Evolutionary conservation across 30 jellyfish, hydroid and myxozoan species (phyloP), one percentile per base, ranked within the genome.

Genomic region (Chrysaora quinquecirrha): DNA sequence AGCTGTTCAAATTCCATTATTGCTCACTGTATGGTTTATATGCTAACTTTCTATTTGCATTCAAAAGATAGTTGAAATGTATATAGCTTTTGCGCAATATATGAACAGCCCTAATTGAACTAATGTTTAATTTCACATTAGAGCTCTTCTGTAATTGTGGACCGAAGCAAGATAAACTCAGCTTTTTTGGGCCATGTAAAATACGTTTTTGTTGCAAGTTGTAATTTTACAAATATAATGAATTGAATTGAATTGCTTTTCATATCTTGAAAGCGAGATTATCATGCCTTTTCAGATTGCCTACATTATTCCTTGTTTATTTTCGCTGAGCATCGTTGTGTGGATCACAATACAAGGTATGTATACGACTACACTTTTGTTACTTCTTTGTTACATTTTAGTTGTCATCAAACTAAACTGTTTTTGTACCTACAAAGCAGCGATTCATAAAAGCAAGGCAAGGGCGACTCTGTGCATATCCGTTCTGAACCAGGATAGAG

Each of bases 261-360:
- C n/a, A n/a, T n/a, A n/a, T n/a, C n/a, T n/a, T n/a, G n/a, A n/a
- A n/a, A n/a, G n/a, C n/a, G 14, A 14, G 14, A 38, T 38, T 38
- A 38, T 38, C 54, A 38, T 24, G 75, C 46, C 0, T 3, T 80
- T 67, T 78, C 68, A 80, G 90, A 67, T 69, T 48, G 90, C 69
- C 1, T 80, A 80, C 78, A 30, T 67, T 30, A 34, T 80, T 6
- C 90, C 90, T 12, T 80, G 90, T 54, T 54, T 80, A 50, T 35
- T 80, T 9, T 80, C 83, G 10, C 18, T 80, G 29, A 34, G 82
- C 32, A 73, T 80, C 18, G 67, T 83, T 48, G 64, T 28, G 1
- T 80, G 83, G 82, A 20, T 63, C 3, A 64, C 67, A 2, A 65
- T 80, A 35, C 90, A 80, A 48, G 76, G 90, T 78, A 11, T 11